phyloP scores from a whole-genome alignment of 2,797 vertebrate genomes.

The Mus spretus region DNA sequence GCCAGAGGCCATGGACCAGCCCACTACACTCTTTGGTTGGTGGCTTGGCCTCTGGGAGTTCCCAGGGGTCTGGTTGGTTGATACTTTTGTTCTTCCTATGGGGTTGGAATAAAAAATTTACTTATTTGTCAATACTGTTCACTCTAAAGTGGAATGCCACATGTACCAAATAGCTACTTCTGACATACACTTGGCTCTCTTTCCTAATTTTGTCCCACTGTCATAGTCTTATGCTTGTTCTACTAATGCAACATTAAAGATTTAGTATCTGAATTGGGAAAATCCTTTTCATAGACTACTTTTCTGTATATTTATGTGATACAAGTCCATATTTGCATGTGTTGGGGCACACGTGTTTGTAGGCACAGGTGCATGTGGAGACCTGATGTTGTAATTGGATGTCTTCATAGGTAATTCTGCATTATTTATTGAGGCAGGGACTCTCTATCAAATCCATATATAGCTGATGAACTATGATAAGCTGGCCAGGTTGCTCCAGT shows the following conservation, averaged over 20 bases:
- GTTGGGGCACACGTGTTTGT: background rate
- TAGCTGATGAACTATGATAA: background rate
- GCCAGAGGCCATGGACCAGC: too few species aligned
- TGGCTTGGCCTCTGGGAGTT: too few species aligned
- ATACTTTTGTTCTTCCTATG: too few species aligned
- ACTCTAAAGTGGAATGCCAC: background rate
- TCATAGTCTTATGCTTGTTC: background rate
- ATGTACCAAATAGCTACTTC: background rate
- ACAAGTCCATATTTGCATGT: background rate
- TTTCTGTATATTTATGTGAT: background rate
- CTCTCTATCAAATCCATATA: background rate
- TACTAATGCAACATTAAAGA: conserved; percentile 44
- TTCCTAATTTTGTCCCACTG: conserved; percentile 37
- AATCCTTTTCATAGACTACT: background rate
- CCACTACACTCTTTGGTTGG: too few species aligned
- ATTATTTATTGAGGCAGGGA: background rate
- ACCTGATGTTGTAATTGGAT: background rate
- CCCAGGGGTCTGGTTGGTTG: too few species aligned
- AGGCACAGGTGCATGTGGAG: background rate
- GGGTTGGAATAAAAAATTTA: background rate
- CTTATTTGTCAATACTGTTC: background rate
- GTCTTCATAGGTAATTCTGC: background rate
- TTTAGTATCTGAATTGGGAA: conserved; percentile 55
- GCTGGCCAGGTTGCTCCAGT: accelerated
- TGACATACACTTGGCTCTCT: background rate